Percentiles rank a stretch among this genome's conserved stretches.
phyloP scores from a whole-genome alignment of 2,888 invertebrate genomes.

The Dolichopus griseipennis region DNA sequence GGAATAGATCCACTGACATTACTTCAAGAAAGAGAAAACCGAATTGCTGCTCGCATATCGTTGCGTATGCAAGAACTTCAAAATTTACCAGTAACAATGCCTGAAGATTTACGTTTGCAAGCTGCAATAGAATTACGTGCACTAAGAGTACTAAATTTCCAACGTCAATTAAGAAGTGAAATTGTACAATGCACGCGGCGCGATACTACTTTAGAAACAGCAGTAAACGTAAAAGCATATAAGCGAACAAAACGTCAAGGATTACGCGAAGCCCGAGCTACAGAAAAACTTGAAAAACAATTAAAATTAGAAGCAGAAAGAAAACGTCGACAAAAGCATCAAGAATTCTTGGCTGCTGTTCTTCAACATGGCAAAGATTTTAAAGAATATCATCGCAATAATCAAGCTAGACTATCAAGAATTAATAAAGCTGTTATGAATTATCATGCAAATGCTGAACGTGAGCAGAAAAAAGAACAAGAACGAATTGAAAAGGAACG shows the following conservation, averaged over 20 bases:
- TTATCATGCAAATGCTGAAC: slow-evolving; percentile 96
- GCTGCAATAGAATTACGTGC: slow-evolving; percentile 94
- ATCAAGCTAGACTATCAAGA: slow-evolving; percentile 73
- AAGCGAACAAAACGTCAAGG: slow-evolving; percentile 96
- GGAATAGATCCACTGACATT: slow-evolving; percentile 91
- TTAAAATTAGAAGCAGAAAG: slow-evolving; percentile 97
- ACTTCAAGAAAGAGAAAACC: slow-evolving; percentile 90
- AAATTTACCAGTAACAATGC: slow-evolving; percentile 78
- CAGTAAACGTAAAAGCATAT: slow-evolving; percentile 93
- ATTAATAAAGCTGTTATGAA: slow-evolving; percentile 94
- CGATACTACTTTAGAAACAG: slow-evolving; percentile 94
- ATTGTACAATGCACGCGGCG: slow-evolving; percentile 75
- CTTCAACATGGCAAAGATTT: slow-evolving; percentile 97
- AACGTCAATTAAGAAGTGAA: slow-evolving; percentile 82
- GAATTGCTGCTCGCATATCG: slow-evolving; percentile 83
- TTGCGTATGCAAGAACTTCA: slow-evolving; percentile 85
- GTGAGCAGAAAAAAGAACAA: slow-evolving; percentile 99
- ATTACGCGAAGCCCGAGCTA: slow-evolving; percentile 90
- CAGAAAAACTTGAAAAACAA: slow-evolving; percentile 97
- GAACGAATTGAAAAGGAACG: slow-evolving; percentile 98
- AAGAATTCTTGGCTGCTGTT: slow-evolving; percentile 93
- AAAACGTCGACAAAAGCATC: slow-evolving; percentile 95
- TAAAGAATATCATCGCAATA: slow-evolving; percentile 93
- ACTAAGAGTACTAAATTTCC: slow-evolving; percentile 88
- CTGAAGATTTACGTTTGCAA: slow-evolving; percentile 83